Base-by-base conservation (phyloP, 2,797 vertebrate species). In the Hapalemur alaotrensis region DNA sequence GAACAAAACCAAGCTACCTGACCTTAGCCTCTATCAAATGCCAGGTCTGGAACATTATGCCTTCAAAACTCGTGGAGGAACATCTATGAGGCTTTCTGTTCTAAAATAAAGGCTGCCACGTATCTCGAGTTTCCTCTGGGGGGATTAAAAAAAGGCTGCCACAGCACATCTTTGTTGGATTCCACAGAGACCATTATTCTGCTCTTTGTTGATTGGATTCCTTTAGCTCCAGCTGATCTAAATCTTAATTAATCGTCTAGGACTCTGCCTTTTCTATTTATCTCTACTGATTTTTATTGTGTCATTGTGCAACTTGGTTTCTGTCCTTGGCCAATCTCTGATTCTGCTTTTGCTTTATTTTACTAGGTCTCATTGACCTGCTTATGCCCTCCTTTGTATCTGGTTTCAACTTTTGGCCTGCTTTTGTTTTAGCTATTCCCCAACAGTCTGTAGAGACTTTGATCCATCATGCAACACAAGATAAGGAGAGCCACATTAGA, bases 381-480 rank as follows among this genome's bases (percentile, higher is more conserved):
- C 43, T n/a, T 79, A 11, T 30, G 43, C 32, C 79, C 54, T 89
- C 30, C 11, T 59, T 25, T 54, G 17, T 76, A 54, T 81, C 65
- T 78, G 23, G 78, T 95, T 95, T 92, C 86, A 67, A 32, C 30
- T 54, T 52, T 30, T 76, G 63, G 28, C 70, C 67, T 59, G 52
- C 52, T 85, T 93, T 96, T 89, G 61, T 73, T 81, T 92, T 59
- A 87, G 30, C 54, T 90, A 30, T 92, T 87, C 41, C 35, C 32
- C 87, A 72, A 80, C 11, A 46, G 20, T 86, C 35, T 91, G 70
- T 76, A 61, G 17, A 90, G 52, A n/a, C 32, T 52, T 86, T 41
- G 61, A 80, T 70, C 57, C n/a, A 43, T 78, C 15, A 5, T 43
- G 22, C 43, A 63, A 25, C 43, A 69, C 79, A 83, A 88, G 35